phyloP scores from a whole-genome alignment of 2,888 invertebrate species.

The Coelinius sp. region DNA sequence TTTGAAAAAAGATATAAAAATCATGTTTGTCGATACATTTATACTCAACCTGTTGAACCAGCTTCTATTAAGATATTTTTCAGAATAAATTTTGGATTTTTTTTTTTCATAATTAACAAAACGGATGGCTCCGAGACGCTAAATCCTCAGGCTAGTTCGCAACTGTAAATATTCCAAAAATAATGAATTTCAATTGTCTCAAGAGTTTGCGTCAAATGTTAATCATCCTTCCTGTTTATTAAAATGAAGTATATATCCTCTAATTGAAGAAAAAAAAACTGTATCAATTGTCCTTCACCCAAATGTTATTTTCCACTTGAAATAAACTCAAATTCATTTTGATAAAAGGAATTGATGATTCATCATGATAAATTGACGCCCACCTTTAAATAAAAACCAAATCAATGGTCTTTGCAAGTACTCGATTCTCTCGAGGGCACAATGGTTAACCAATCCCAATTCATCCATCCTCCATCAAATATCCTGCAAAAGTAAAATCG shows the following conservation, averaged over 20 bases:
- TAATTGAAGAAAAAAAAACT: not conserved
- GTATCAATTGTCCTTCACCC: too few relatives aligned
- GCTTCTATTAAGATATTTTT: constrained; percentile 50
- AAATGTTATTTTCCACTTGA: not conserved
- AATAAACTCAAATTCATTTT: constrained; percentile 35
- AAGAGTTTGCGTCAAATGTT: constrained; percentile 50
- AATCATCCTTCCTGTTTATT: constrained; percentile 22
- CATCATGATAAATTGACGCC: constrained; percentile 52
- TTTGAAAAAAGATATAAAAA: constrained; percentile 23
- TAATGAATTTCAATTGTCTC: constrained; percentile 46
- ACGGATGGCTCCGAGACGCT: constrained; percentile 54
- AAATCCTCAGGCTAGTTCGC: constrained; percentile 52
- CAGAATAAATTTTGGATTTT: not conserved
- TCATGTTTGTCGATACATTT: constrained; percentile 54
- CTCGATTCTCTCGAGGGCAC: too few relatives aligned
- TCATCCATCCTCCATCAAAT: constrained; percentile 49
- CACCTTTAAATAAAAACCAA: constrained; percentile 56
- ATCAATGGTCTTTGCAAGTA: constrained; percentile 43
- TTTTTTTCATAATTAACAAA: constrained; percentile 43
- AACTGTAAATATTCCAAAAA: constrained; percentile 58
- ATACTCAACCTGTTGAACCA: constrained; percentile 64
- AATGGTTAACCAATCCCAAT: not conserved
- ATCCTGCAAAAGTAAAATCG: constrained; percentile 64
- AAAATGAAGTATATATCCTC: constrained; percentile 18
- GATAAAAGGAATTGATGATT: constrained; percentile 44